phyloP scores from a whole-genome alignment of 1,140 invertebrate genomes.

The Bathynomus jamesi region DNA sequence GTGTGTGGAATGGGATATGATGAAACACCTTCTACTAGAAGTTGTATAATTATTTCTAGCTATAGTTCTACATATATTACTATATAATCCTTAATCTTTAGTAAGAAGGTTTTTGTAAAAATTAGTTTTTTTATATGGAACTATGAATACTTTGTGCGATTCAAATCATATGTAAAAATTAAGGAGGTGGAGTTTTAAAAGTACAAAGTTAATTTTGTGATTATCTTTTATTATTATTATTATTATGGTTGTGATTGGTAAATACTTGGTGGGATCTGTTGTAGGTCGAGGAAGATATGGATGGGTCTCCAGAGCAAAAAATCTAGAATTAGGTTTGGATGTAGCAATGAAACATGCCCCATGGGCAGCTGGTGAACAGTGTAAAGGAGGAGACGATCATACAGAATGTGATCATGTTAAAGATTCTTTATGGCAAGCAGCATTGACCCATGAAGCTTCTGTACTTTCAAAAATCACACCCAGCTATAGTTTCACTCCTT shows the following conservation, averaged over 20 bases:
- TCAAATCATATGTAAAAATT: background rate
- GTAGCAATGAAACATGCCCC: background rate
- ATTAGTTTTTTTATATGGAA: background rate
- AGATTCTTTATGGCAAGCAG: background rate
- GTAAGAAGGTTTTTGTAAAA: background rate
- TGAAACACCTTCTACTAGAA: background rate
- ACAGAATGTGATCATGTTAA: background rate
- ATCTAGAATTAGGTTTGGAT: background rate
- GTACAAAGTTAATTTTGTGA: background rate
- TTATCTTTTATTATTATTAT: background rate
- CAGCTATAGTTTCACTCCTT: constrained; percentile 9
- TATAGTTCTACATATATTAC: background rate
- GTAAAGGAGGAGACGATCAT: background rate
- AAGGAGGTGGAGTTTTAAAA: background rate
- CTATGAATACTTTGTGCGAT: background rate
- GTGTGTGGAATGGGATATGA: background rate
- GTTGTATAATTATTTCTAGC: background rate
- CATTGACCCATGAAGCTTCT: constrained; percentile 9
- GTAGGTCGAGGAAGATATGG: background rate
- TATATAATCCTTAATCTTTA: background rate
- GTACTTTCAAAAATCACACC: constrained; percentile 12
- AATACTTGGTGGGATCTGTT: background rate
- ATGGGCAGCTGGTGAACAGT: background rate
- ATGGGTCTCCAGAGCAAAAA: background rate
- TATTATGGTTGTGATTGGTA: background rate